Evolutionary conservation across 2,888 invertebrate genomes (phyloP), one percentile per base, ranked within the genome.

Genomic region (Ophion ellenae): DNA sequence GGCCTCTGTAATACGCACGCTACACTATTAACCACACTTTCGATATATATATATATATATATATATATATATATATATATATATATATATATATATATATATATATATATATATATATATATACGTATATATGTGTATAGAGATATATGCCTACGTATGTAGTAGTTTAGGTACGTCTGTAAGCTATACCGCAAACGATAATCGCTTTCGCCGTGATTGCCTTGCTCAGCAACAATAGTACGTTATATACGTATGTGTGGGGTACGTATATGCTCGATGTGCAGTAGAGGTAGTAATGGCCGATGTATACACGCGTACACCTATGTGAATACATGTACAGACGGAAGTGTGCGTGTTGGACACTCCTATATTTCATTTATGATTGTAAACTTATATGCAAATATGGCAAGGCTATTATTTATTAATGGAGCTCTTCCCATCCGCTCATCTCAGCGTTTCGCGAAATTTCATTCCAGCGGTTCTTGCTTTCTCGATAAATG

Each of bases 181-280:
- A 61, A 14, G 69, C 11, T 53, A 57, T 75, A 40, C 80, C 66
- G 71, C 76, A 76, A 84, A 80, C 76, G 80, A 80, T 76, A 67
- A 84, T 84, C 80, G 83, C 69, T 79, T 69, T 83, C 47, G 75
- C 70, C 69, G 79, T 80, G 83, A 84, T 75, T 84, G 79, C 80
- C 57, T 75, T 66, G 70, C 70, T 59, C 79, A 20, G 63, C 78
- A 75, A 83, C 74, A 83, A 76, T 75, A 57, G 73, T 20, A 74
- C 14, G 40, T 17, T 69, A 63, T 75, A 67, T 79, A 57, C 32
- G 9, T 7, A 9, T 9, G 9, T 40, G 40, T 40, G 40, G 40
- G 36, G 2, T 17, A 17, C 6, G 59, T 74, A 45, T 45, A 45
- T 45, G 61, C 11, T 59, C 32, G 28, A 69, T 47, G 67, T 59